Base-by-base conservation (phyloP, 1,140 invertebrate species). In the Drosophila ohnishii region DNA sequence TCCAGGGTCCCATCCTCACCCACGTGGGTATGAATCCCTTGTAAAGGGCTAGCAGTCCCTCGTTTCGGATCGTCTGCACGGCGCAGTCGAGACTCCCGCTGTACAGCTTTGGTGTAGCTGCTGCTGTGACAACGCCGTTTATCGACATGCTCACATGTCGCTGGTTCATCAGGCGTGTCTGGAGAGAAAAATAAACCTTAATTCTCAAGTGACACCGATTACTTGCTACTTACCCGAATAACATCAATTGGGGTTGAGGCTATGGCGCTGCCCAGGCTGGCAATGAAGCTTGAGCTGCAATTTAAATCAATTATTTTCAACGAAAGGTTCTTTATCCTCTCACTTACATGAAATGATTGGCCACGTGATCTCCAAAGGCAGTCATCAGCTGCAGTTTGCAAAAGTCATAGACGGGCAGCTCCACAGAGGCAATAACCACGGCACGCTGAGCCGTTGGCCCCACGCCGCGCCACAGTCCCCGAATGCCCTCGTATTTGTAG, bases 21-120 rank as follows among this genome's bases (percentile, higher is more conserved):
- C 97, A 99, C 7, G 97, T 98, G 6, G 98, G 98, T 61, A 99
- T 93, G 91, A 99, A 98, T 40, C 98, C 98, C 93, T 98, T 98
- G 92, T 99, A 99, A 7, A 99, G 92, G 9, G 98, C 97, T 60
- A 95, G 92, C 57, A 97, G 93, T 28, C 98, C 98, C 75, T 94
- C 93, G 81, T 91, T 94, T 19, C 93, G 92, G 2, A 94, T 93
- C 19, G 93, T 94, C 92, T 94, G 91, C 57, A 97, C 71, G 47
- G 98, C 95, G 92, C 98, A 99, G 92, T 99, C 97, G 8, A 97
- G 86, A 79, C 96, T 98, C 30, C 97, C 96, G 51, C 92, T 94
- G 91, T 98, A 99, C 59, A 98, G 94, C 85, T 94, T 92, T 37
- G 70, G 82, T 59, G 92, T 76, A 59, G 92, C 75, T 16, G 84